Evolutionary conservation across 2,797 vertebrate genomes (phyloP).

Genomic region (Kryptopterus vitreolus): DNA sequence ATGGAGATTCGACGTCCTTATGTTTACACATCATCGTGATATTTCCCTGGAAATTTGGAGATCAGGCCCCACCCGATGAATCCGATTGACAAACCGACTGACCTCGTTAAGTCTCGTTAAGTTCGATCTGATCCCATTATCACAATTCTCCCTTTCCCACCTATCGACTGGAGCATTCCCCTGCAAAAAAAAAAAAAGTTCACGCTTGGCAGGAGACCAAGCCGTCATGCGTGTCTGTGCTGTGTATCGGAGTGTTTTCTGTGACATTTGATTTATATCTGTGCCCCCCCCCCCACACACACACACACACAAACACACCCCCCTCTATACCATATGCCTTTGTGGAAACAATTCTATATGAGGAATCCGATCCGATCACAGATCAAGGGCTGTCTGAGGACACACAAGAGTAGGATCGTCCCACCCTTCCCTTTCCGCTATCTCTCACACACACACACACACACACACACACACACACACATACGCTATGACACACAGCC

Average conservation of each 20-base stretch:
- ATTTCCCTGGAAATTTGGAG: background rate
- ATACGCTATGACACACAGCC: slow-evolving; percentile 6
- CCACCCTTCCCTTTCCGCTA: background rate
- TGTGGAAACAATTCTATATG: background rate
- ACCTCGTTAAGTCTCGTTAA: background rate
- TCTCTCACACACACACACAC: slow-evolving; percentile 14
- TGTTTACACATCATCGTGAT: background rate
- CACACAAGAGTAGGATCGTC: slow-evolving; percentile 4
- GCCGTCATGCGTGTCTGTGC: background rate
- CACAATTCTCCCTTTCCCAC: background rate
- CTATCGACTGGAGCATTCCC: background rate
- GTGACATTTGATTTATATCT: background rate
- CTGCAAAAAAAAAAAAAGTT: background rate
- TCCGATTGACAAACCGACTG: background rate
- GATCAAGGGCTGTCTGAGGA: slow-evolving; percentile 5
- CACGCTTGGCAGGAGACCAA: background rate
- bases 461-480: background rate
- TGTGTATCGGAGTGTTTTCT: background rate
- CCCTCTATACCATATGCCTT: background rate
- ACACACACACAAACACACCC: no score
- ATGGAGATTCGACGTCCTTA: background rate
- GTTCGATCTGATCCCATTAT: background rate
- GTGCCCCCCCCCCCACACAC: no score
- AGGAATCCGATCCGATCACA: slow-evolving; percentile 1
- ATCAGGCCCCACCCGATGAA: no score